These are phyloP conservation scores for Manis pentadactyla DNA, from an alignment of 2,797 vertebrate genomes.

Conservation along the genomic window DNA sequence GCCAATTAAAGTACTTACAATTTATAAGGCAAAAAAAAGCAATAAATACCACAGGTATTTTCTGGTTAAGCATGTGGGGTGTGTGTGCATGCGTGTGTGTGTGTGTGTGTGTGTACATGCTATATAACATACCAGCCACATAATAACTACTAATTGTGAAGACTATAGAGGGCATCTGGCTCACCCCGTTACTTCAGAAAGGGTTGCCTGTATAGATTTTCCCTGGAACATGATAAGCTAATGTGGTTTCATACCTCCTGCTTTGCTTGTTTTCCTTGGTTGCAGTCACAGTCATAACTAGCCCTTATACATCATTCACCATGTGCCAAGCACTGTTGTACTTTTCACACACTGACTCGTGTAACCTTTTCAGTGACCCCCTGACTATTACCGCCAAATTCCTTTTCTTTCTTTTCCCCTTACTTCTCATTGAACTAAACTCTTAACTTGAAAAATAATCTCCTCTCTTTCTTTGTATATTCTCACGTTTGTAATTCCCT, in stretches of 20 bases:
- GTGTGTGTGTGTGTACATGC: not conserved
- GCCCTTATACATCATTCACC: not conserved
- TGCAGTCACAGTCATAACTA: not conserved
- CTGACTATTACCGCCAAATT: not conserved
- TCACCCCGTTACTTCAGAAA: not conserved
- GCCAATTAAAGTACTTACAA: not conserved
- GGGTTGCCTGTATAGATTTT: not conserved
- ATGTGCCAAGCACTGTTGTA: not conserved
- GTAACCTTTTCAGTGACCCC: not conserved
- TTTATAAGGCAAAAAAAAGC: not conserved
- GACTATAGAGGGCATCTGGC: no score
- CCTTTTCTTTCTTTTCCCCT: not conserved
- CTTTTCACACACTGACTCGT: not conserved
- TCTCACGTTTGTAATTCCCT: not conserved
- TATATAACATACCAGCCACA: not conserved
- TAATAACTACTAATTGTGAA: not conserved
- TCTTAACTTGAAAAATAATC: not conserved
- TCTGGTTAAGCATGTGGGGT: not conserved
- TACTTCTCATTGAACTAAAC: not conserved
- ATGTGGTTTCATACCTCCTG: not conserved
- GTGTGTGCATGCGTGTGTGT: not conserved
- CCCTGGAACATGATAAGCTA: not conserved
- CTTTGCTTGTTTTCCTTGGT: not conserved
- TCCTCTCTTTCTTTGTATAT: not conserved
- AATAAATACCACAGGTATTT: conserved; percentile 31